These are phyloP conservation scores for Eublepharis macularius DNA, from an alignment of 2,113 vertebrate genomes.

Conservation along the genomic window DNA sequence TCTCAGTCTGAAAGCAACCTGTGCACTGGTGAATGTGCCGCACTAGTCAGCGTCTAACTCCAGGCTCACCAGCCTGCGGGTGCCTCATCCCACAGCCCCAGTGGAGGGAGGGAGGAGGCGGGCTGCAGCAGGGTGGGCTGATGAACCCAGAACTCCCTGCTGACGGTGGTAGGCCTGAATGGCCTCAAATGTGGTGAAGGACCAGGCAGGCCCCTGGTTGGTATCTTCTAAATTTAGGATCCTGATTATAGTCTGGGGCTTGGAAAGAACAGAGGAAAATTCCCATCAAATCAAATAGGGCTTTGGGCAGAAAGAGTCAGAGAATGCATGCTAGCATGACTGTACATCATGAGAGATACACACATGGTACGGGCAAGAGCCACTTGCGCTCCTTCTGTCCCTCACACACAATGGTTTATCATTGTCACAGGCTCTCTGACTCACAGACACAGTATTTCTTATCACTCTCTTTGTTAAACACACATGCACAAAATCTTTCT, in stretches of 20 bases:
- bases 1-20: too few relatives aligned
- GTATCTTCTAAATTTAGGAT: slow-evolving; percentile 70
- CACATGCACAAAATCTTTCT: too few relatives aligned
- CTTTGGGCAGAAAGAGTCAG: background rate
- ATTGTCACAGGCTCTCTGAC: background rate
- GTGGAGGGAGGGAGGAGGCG: background rate
- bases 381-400: background rate
- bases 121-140: background rate
- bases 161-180: slow-evolving; percentile 28
- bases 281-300: slow-evolving; percentile 12
- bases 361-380: background rate
- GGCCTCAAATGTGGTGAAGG: slow-evolving; percentile 14
- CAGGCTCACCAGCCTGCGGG: background rate
- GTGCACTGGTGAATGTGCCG: background rate
- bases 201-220: slow-evolving; percentile 12
- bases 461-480: background rate
- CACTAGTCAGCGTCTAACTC: background rate
- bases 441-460: background rate
- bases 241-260: slow-evolving; percentile 68
- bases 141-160: slow-evolving; percentile 24
- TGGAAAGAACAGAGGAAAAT: slow-evolving; percentile 39
- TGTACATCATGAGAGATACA: slow-evolving; percentile 22
- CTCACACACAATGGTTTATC: background rate
- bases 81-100: background rate
- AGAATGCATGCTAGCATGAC: slow-evolving; percentile 5